A percentile compares a stretch with the other conserved stretches of the same genome.
phyloP scores from a whole-genome alignment of 2,113 vertebrate species.

The Sakesphorus luctuosus region DNA sequence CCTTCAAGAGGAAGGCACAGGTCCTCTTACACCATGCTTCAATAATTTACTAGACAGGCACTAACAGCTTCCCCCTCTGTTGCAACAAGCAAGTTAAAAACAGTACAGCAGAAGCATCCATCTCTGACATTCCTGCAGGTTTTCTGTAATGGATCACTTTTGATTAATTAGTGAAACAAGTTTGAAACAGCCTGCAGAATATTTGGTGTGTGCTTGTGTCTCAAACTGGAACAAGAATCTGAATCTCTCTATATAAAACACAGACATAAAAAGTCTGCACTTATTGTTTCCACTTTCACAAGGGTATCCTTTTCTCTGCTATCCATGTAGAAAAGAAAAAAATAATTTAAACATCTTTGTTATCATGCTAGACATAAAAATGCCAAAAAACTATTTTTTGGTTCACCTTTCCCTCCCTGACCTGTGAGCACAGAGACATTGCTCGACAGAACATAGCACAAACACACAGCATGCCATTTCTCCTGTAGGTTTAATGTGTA shows the following conservation, averaged over 20 bases:
- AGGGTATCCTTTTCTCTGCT: not conserved
- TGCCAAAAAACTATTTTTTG: not conserved
- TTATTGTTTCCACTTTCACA: conserved; percentile 12
- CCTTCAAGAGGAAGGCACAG: conserved; percentile 35
- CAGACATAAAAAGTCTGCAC: not conserved
- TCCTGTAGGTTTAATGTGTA: not conserved
- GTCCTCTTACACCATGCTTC: conserved; percentile 59
- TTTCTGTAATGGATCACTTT: conserved; percentile 68
- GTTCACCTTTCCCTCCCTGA: not conserved
- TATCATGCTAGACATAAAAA: not conserved
- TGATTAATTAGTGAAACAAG: conserved; percentile 69
- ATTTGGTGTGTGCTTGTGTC: not conserved
- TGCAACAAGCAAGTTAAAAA: conserved; percentile 61
- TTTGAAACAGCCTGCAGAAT: conserved; percentile 62
- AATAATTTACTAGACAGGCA: conserved; percentile 68
- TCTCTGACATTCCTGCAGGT: conserved; percentile 71
- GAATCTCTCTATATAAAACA: not conserved
- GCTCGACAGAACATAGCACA: not conserved
- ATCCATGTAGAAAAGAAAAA: not conserved
- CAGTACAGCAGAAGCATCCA: conserved; percentile 57
- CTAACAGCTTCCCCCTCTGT: conserved; percentile 68
- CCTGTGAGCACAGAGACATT: not conserved
- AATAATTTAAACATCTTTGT: not conserved
- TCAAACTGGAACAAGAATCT: conserved; percentile 25
- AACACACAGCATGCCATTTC: not conserved